Conservation (phyloP, 2,888 invertebrate genomes). For the Polydrusus pterygomalis region DNA sequence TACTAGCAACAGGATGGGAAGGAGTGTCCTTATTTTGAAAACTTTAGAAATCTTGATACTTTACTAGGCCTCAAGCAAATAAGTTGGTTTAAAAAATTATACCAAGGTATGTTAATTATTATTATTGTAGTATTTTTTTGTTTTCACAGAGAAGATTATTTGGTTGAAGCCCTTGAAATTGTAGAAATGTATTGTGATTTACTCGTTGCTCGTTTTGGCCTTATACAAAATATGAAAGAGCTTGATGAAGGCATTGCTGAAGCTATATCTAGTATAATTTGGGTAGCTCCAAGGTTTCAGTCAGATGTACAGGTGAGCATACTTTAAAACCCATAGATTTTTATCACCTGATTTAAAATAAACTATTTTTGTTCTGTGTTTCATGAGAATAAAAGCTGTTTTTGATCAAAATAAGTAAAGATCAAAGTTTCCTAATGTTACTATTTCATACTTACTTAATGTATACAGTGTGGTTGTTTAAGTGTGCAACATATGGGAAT, state of each 20-base stretch:
- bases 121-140: not conserved
- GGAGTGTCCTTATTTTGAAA: too few relatives aligned
- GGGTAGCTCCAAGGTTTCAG: slow-evolving; percentile 96
- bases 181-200: slow-evolving; percentile 99
- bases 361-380: not conserved
- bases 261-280: slow-evolving; percentile 95
- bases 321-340: not conserved
- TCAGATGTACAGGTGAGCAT: slow-evolving; percentile 82
- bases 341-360: not conserved
- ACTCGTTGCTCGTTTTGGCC: slow-evolving; percentile 94
- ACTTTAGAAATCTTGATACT: too few relatives aligned
- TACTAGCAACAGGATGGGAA: too few relatives aligned
- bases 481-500: too few relatives aligned
- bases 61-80: too few relatives aligned
- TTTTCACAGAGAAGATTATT: slow-evolving; percentile 90
- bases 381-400: too few relatives aligned
- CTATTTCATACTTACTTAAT: too few relatives aligned
- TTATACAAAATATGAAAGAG: slow-evolving; percentile 97
- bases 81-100: too few relatives aligned
- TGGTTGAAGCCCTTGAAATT: slow-evolving; percentile 99
- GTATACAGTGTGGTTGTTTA: too few relatives aligned
- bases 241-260: slow-evolving; percentile 97
- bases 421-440: too few relatives aligned
- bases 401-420: too few relatives aligned
- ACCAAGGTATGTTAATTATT: too few relatives aligned